Percentiles rank a stretch among this genome's conserved stretches.
Evolutionary conservation across 2,888 invertebrate genomes (phyloP).

Genomic region (Neoascia interrupta): DNA sequence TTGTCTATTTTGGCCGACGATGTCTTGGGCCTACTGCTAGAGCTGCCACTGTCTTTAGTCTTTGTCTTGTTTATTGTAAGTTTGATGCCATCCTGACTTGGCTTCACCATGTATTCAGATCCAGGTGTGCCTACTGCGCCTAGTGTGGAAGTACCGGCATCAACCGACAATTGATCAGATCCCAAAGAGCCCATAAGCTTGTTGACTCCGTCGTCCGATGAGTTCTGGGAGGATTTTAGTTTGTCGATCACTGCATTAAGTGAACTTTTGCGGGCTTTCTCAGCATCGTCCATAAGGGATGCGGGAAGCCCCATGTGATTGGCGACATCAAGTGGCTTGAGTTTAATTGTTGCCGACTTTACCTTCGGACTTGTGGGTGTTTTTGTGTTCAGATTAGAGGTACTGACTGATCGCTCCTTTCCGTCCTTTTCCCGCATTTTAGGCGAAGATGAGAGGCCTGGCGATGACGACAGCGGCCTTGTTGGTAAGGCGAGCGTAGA

Average conservation of each 20-base stretch:
- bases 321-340: slow-evolving; percentile 54
- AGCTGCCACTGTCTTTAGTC: slow-evolving; percentile 80
- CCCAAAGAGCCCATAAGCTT: slow-evolving; percentile 32
- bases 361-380: slow-evolving; percentile 55
- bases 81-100: slow-evolving; percentile 92
- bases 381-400: slow-evolving; percentile 38
- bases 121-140: slow-evolving; percentile 67
- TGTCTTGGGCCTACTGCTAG: slow-evolving; percentile 37
- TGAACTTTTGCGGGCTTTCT: slow-evolving; percentile 85
- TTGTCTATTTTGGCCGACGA: slow-evolving; percentile 17
- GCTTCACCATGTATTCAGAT: slow-evolving; percentile 93
- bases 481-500: slow-evolving; percentile 77
- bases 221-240: slow-evolving; percentile 85
- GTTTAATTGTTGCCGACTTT: slow-evolving; percentile 56
- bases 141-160: slow-evolving; percentile 76
- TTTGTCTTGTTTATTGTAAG: slow-evolving; percentile 94
- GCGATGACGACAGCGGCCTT: slow-evolving; percentile 42
- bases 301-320: slow-evolving; percentile 41
- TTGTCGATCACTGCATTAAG: slow-evolving; percentile 94
- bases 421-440: slow-evolving; percentile 77
- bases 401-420: slow-evolving; percentile 75
- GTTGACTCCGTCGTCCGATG: slow-evolving; percentile 60
- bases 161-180: slow-evolving; percentile 61
- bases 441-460: slow-evolving; percentile 20
- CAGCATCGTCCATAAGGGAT: slow-evolving; percentile 17